Evolutionary conservation across 2,888 invertebrate genomes (phyloP), one percentile per base, ranked within the genome.

Genomic region (Artemia sinica): DNA sequence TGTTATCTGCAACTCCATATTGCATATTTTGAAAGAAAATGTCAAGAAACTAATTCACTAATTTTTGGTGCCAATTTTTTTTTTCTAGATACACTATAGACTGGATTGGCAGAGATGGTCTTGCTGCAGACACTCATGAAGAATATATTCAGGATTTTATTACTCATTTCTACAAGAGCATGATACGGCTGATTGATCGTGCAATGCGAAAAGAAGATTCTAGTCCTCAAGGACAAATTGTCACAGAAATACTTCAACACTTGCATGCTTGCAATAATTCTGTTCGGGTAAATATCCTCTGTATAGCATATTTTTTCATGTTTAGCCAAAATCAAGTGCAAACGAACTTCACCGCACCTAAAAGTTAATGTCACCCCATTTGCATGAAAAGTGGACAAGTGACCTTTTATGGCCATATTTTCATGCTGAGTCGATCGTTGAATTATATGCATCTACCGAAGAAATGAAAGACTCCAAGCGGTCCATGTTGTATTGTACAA

Each of bases 131-230:
- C 76, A 91, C 93, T 0, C 95, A 96, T 75, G 85, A 88, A 69
- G 94, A 95, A 76, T 97, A 96, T 76, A 81, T 96, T 13, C 89
- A 90, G 76, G 89, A 93, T 75, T 96, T 96, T 77, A 91, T 93
- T 72, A 86, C 89, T 0, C 93, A 94, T 76, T 96, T 94, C 80
- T 93, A 93, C 78, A 87, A 90, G 76, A 91, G 90, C 73, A 92
- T 95, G 72, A 84, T 89, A 2, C 91, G 91, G 75, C 82, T 95
- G 13, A 92, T 96, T 0, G 94, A 95, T 78, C 84, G 89, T 73
- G 95, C 94, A 0, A 94, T 95, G 92, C 84, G 91, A 69, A 93
- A 93, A 78, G 92, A 95, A 79, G 93, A 94, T 79, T 89, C 90
- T 72, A 89, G 92, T 72, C 89, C 93, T 12, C 91, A 91, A 76